A percentile compares a stretch with the other conserved stretches of the same genome.
Evolutionary conservation across 2,888 invertebrate species (phyloP).

Genomic region (Leptarthrus brevirostris): DNA sequence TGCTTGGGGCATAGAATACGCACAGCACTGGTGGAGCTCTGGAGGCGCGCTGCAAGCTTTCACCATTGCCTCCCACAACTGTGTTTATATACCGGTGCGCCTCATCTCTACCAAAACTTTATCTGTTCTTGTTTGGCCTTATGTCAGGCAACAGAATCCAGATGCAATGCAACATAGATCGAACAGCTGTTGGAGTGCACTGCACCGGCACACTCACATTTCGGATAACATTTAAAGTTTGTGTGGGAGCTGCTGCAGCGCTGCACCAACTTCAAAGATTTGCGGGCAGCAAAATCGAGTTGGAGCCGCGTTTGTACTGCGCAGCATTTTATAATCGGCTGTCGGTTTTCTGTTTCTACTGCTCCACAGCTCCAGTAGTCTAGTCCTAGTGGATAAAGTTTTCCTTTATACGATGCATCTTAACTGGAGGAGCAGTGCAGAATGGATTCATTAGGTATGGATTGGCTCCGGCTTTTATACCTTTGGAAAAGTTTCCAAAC

Average conservation of each 20-base stretch:
- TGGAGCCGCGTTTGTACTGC: constrained; percentile 12
- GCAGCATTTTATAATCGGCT: background rate
- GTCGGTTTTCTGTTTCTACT: constrained; percentile 14
- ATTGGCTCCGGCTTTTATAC: constrained; percentile 15
- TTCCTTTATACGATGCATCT: constrained; percentile 2
- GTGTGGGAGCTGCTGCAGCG: constrained; percentile 1
- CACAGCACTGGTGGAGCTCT: constrained; percentile 20
- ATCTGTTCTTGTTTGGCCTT: background rate
- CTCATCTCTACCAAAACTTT: background rate
- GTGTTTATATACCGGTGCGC: background rate
- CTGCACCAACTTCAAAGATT: background rate
- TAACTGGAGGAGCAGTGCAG: background rate
- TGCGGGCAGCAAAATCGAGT: background rate
- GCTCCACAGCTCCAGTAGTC: constrained; percentile 35
- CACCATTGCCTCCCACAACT: background rate
- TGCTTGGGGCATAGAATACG: constrained; percentile 6
- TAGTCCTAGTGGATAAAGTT: constrained; percentile 18
- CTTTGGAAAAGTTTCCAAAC: constrained; percentile 22
- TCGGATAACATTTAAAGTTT: background rate
- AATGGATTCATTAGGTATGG: constrained; percentile 4
- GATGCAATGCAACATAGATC: too few relatives aligned
- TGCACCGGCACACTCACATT: background rate
- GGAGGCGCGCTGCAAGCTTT: constrained; percentile 19
- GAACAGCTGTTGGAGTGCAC: constrained; percentile 21
- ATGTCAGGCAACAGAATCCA: background rate